Base-by-base conservation (phyloP, 2,888 invertebrate species). In the Salticus scenicus region DNA sequence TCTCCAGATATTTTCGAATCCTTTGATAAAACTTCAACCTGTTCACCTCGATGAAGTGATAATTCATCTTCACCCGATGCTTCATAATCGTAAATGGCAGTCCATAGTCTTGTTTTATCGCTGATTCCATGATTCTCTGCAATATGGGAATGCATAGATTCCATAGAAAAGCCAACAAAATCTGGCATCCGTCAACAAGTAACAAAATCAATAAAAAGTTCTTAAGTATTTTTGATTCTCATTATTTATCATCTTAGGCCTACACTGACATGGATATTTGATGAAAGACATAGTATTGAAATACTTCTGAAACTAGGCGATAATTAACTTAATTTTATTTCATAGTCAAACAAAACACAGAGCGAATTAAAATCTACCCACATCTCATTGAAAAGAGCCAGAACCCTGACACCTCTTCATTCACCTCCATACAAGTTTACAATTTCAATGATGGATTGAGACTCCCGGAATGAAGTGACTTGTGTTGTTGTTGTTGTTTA, bases 1-100 rank as follows among this genome's bases (percentile, higher is more conserved):
- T 98, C 98, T 33, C 98, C 98, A 7, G 98, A 98, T 90, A 98
- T 97, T 92, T 96, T 96, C 51, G 96, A 94, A 92, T 98, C 98
- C 91, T 95, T 97, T 66, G 97, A 97, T 77, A 98, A 93, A 87
- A 98, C 93, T 91, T 97, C 96, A 85, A 98, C 96, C 90, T 96
- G 95, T 92, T 96, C 96, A 28, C 98, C 98, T 88, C 96, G 94
- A 88, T 94, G 94, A 88, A 98, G 93, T 85, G 96, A 95, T 89
- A 98, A 93, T 92, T 98, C 98, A 92, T 98, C 98, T 91, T 98
- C 97, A 87, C 96, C 96, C 91, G 96, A 96, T 81, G 98, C 97
- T 89, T 94, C 94, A 91, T 98, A 98, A 92, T 98, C 97, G 92
- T 96, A 98, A 77, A 97, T 93, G 87, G 96, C 97, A 87, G 97